Percentiles rank a stretch among this genome's conserved stretches.
Evolutionary conservation across 2,888 invertebrate genomes (phyloP).

Genomic region (Linhomoeus sp.): DNA sequence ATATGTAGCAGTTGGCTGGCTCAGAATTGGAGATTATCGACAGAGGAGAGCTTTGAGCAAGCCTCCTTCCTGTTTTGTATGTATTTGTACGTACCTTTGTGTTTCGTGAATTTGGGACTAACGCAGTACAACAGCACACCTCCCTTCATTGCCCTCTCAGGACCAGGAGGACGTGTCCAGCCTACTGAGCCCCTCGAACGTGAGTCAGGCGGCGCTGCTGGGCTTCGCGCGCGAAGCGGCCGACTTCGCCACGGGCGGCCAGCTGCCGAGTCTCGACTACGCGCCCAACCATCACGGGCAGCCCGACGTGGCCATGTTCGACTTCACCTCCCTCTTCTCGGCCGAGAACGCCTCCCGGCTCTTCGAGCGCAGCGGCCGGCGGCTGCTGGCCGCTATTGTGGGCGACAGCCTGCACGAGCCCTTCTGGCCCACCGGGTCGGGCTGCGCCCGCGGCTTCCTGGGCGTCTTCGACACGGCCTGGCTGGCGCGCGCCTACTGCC

Average conservation of each 20-base stretch:
- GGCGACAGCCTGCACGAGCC: slow-evolving; percentile 82
- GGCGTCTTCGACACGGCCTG: slow-evolving; percentile 88
- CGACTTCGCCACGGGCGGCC: slow-evolving; percentile 52
- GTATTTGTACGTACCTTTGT: too few species aligned
- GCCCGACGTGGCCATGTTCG: slow-evolving; percentile 93
- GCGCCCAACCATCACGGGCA: slow-evolving; percentile 93
- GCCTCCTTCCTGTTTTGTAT: too few species aligned
- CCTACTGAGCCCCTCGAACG: slow-evolving; percentile 64
- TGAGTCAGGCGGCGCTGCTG: slow-evolving; percentile 66
- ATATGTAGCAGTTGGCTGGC: too few species aligned
- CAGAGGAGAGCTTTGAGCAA: too few species aligned
- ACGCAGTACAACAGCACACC: too few species aligned
- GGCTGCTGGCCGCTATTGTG: slow-evolving; percentile 66
- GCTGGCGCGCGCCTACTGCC: slow-evolving; percentile 67
- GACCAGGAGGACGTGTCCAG: slow-evolving; percentile 74
- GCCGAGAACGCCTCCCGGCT: slow-evolving; percentile 82
- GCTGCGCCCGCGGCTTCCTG: slow-evolving; percentile 87
- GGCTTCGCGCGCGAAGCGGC: slow-evolving; percentile 85
- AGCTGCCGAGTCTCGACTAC: slow-evolving; percentile 45
- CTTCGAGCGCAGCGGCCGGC: slow-evolving; percentile 50
- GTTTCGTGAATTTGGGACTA: too few species aligned
- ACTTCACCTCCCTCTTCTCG: slow-evolving; percentile 95
- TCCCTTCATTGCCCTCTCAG: too few species aligned
- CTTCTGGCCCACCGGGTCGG: slow-evolving; percentile 98
- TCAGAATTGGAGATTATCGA: too few species aligned